A percentile compares a stretch with the other conserved stretches of the same genome.
phyloP scores from a whole-genome alignment of 2,797 vertebrate species.

The Sebastes minor region DNA sequence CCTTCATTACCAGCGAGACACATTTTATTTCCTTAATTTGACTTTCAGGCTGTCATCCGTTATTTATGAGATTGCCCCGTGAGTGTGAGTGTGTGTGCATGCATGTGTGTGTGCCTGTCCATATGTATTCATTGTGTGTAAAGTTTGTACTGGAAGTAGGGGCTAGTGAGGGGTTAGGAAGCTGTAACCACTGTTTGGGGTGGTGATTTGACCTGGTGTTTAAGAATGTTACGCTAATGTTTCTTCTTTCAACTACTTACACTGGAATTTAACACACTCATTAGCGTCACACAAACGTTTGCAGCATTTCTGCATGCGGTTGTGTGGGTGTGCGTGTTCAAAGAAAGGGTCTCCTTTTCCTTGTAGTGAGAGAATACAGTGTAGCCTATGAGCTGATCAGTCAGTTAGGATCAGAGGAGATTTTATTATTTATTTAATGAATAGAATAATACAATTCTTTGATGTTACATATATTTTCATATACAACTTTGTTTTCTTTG shows the following conservation, averaged over 20 bases:
- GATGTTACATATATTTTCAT: background rate
- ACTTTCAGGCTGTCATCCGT: slow-evolving; percentile 75
- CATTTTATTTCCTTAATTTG: slow-evolving; percentile 80
- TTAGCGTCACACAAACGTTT: slow-evolving; percentile 57
- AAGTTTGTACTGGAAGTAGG: slow-evolving; percentile 17
- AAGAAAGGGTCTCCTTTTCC: slow-evolving; percentile 12
- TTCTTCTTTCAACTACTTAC: slow-evolving; percentile 77
- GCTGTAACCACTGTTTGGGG: slow-evolving; percentile 62
- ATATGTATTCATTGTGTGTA: slow-evolving; percentile 41
- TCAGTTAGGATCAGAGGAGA: background rate
- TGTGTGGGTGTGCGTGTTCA: slow-evolving; percentile 10
- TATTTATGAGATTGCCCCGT: slow-evolving; percentile 69
- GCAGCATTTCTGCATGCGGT: slow-evolving; percentile 4
- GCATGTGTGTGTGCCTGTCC: background rate
- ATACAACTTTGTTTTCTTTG: background rate
- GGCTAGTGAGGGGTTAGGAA: slow-evolving; percentile 15
- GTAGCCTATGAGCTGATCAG: background rate
- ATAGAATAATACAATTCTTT: background rate
- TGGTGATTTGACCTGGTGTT: slow-evolving; percentile 60
- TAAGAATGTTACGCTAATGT: slow-evolving; percentile 54
- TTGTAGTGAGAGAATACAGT: background rate
- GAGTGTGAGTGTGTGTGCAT: background rate
- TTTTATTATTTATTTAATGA: background rate
- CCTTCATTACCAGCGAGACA: slow-evolving; percentile 74
- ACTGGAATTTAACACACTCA: slow-evolving; percentile 60